Evolutionary conservation across 2,113 vertebrate species (phyloP).

Genomic region (Salvelinus namaycush): DNA sequence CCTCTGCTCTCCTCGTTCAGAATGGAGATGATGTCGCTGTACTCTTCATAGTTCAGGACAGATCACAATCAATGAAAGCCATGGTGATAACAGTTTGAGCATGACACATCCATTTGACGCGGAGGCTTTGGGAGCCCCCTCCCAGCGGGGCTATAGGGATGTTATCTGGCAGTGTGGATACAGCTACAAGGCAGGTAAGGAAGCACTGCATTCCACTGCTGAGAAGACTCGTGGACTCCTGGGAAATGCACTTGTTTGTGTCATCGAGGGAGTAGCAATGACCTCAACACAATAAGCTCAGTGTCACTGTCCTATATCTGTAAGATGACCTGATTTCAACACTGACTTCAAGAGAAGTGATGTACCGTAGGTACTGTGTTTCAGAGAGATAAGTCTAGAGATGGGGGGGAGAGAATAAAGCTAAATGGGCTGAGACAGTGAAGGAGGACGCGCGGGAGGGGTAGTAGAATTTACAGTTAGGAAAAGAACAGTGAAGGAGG

Average conservation of each 20-base stretch:
- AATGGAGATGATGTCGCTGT: conserved; percentile 5
- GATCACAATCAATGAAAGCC: conserved; percentile 19
- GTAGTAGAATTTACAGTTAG: not conserved
- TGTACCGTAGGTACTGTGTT: not conserved
- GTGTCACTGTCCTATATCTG: not conserved
- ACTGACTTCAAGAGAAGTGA: not conserved
- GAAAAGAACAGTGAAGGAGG: not conserved
- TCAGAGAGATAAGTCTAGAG: not conserved
- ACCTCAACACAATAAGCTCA: not conserved
- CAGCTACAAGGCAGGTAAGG: not conserved
- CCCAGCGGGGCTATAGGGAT: not conserved
- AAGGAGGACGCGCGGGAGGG: not conserved
- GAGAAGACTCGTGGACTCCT: not conserved
- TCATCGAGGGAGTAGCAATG: not conserved
- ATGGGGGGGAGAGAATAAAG: not conserved
- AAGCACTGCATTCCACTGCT: not conserved
- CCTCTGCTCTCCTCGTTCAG: not conserved
- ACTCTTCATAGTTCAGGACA: conserved; percentile 18
- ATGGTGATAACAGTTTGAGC: conserved; percentile 8
- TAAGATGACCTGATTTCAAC: not conserved
- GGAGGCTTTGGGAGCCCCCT: not conserved
- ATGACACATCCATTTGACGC: conserved; percentile 14
- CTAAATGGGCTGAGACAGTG: not conserved
- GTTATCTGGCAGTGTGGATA: not conserved
- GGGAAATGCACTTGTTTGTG: not conserved